Evolutionary conservation across 2,797 vertebrate genomes (phyloP).

Genomic region (Manis pentadactyla): DNA sequence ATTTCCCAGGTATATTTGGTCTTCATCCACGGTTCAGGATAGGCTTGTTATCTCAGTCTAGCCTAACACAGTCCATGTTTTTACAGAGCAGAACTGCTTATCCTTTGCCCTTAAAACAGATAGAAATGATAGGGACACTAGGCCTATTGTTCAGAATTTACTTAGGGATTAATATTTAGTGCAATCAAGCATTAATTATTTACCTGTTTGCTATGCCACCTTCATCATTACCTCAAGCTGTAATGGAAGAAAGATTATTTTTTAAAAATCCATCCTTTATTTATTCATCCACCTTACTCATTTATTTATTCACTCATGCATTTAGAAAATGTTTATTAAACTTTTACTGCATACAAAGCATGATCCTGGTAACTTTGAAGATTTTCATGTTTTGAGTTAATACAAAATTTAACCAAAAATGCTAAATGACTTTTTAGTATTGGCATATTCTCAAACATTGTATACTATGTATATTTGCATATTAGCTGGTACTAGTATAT

Average conservation of each 20-base stretch:
- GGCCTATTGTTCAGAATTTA: neutral
- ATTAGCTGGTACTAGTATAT: neutral
- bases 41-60: neutral
- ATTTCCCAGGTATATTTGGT: too few species aligned
- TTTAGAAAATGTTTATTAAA: neutral
- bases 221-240: neutral
- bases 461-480: neutral
- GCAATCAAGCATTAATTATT: neutral
- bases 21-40: too few species aligned
- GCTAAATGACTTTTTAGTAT: neutral
- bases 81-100: neutral
- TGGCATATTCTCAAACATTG: neutral
- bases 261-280: neutral
- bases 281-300: neutral
- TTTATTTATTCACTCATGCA: neutral
- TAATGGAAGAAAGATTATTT: neutral
- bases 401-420: neutral
- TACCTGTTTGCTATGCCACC: neutral
- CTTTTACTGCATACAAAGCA: neutral
- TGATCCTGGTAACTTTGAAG: neutral
- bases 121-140: too few species aligned
- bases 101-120: neutral
- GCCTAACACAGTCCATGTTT: neutral
- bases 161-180: neutral
- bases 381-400: neutral